phyloP scores from a whole-genome alignment of 2,797 vertebrate species.

The Rhinella marina region DNA sequence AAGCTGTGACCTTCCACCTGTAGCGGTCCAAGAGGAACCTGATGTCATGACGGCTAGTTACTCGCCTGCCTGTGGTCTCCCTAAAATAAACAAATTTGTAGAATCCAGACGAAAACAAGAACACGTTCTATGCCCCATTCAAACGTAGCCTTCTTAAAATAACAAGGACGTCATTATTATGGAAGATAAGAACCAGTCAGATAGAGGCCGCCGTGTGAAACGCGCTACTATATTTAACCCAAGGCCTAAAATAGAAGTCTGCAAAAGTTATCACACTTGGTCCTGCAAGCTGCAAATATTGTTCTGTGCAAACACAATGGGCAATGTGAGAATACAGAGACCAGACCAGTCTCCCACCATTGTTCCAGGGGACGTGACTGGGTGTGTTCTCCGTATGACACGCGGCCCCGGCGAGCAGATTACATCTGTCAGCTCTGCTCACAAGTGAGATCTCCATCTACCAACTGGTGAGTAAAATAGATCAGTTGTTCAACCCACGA shows the following conservation, averaged over 20 bases:
- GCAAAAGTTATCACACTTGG: slow-evolving; percentile 21
- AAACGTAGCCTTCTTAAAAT: not conserved
- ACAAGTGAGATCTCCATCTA: slow-evolving; percentile 15
- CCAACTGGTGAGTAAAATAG: not conserved
- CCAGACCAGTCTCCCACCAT: slow-evolving; percentile 34
- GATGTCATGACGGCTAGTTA: not conserved
- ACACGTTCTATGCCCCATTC: not conserved
- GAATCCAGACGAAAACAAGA: not conserved
- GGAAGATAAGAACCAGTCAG: not conserved
- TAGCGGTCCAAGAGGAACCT: not conserved
- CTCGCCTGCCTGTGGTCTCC: not conserved
- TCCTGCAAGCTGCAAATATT: slow-evolving; percentile 25
- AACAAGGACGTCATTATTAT: not conserved
- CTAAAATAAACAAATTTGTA: not conserved
- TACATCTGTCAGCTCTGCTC: slow-evolving; percentile 27
- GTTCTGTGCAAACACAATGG: slow-evolving; percentile 20
- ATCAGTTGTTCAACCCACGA: slow-evolving; percentile 18
- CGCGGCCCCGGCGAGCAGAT: slow-evolving; percentile 16
- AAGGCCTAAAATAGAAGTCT: slow-evolving; percentile 18
- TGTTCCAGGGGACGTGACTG: slow-evolving; percentile 7
- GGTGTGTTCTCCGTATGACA: slow-evolving; percentile 33
- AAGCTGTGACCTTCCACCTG: not conserved
- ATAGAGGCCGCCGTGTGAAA: slow-evolving; percentile 14
- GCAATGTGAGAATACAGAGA: slow-evolving; percentile 29
- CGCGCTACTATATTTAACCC: slow-evolving; percentile 12